Base-by-base conservation (phyloP, 2,888 invertebrate genomes). In the Atherix ibis region DNA sequence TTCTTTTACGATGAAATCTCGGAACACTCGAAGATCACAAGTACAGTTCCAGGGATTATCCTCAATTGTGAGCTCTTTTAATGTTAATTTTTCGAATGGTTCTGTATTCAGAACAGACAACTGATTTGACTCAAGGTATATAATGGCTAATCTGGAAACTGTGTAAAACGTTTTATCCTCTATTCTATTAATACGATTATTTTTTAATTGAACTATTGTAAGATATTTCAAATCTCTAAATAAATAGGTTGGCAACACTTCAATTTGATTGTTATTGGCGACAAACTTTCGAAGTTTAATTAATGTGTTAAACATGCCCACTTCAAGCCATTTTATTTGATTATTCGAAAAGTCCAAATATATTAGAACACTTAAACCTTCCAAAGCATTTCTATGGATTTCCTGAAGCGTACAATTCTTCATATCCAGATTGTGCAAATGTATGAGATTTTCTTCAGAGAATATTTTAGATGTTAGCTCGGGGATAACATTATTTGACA, bases 31-130 rank as follows among this genome's bases (percentile, higher is more conserved):
- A 34, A 91, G 62, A 41, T 76, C 73, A 50, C 91, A 91, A 51
- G 89, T 84, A 52, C 91, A 91, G 39, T 77, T 70, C 89, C 89
- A 91, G 0, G 80, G 81, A 53, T 91, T 91, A 40, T 76, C 74
- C 42, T 75, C 73, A 2, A 89, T 65, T 35, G 77, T 77, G 27
- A 91, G 63, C 47, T 78, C 79, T 17, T 71, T 71, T 34, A 89
- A 57, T 2, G 68, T 66, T 34, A 87, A 59, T 19, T 69, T 66
- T 36, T 68, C 66, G 37, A 84, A 70, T 5, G 76, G 71, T 39
- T 75, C 72, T 30, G 71, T 64, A 47, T 69, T 70, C 31, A 88
- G 56, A 34, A 68, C 67, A 34, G 73, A 74, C 35, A 91, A 61
- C 48, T 71, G 73, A 54, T 91, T 91, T 25, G 74, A 70, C 42